Percentiles rank a stretch among this genome's conserved stretches.
phyloP scores from a whole-genome alignment of 2,888 invertebrate species.

The Prosopocoilus inquinatus region DNA sequence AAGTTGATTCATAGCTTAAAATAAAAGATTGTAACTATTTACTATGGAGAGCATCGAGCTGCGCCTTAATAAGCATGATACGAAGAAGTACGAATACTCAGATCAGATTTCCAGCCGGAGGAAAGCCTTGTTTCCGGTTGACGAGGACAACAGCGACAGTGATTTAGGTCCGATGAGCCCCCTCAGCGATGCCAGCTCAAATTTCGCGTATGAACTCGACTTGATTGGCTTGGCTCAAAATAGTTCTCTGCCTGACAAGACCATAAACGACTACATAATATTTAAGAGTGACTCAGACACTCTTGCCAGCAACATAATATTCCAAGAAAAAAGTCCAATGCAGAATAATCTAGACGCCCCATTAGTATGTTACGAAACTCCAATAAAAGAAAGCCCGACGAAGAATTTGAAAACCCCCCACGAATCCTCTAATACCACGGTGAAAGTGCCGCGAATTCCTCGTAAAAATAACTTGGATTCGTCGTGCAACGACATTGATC shows the following conservation, averaged over 20 bases:
- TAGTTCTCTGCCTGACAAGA: conserved; percentile 22
- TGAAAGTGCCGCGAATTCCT: conserved; percentile 39
- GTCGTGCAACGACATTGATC: conserved; percentile 22
- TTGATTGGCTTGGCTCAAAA: conserved; percentile 5
- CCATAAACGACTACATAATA: conserved; percentile 29
- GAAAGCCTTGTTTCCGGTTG: conserved; percentile 56
- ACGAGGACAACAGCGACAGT: conserved; percentile 46
- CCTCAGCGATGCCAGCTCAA: conserved; percentile 47
- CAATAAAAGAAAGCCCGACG: conserved; percentile 37
- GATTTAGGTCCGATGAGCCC: conserved; percentile 61
- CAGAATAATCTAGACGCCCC: too few species aligned
- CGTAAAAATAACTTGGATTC: conserved; percentile 41
- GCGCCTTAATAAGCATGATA: conserved; percentile 5
- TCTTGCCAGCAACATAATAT: conserved; percentile 25
- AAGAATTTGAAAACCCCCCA: conserved; percentile 46
- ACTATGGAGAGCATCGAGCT: background rate
- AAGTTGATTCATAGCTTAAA: too few species aligned
- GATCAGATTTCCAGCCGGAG: conserved; percentile 63
- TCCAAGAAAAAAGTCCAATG: background rate
- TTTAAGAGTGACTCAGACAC: conserved; percentile 22
- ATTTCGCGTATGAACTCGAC: conserved; percentile 18
- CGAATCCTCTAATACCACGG: conserved; percentile 38
- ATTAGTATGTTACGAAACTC: conserved; percentile 24
- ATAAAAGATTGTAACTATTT: background rate
- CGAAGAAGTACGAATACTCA: conserved; percentile 46